These are phyloP conservation scores for Cryptocheilus praepositus DNA, from an alignment of 2,888 invertebrate genomes.

Conservation along the genomic window DNA sequence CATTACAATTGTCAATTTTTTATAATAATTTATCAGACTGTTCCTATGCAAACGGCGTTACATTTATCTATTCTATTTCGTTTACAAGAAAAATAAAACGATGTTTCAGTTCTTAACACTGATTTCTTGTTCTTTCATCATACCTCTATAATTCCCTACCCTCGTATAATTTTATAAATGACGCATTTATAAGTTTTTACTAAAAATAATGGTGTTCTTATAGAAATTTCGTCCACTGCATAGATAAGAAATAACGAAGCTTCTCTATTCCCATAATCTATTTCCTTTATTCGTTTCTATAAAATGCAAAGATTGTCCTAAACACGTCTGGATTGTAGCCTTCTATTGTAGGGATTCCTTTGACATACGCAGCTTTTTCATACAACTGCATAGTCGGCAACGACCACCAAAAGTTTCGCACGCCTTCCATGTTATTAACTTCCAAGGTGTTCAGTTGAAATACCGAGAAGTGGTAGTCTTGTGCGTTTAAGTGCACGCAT, in stretches of 20 bases:
- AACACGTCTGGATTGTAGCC: constrained; percentile 89
- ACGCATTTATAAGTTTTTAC: no score
- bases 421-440: constrained; percentile 76
- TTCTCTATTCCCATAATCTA: constrained; percentile 9
- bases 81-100: no score
- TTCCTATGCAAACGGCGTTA: no score
- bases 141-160: no score
- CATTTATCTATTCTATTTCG: no score
- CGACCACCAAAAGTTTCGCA: constrained; percentile 86
- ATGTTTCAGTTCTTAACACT: no score
- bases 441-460: constrained; percentile 90
- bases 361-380: constrained; percentile 79
- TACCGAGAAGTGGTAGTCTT: constrained; percentile 86
- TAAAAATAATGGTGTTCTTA: no score
- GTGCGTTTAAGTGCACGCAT: constrained; percentile 88
- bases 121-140: no score
- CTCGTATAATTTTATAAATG: no score
- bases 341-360: constrained; percentile 81
- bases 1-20: no score
- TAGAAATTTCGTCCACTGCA: no score
- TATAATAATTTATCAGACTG: no score
- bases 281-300: constrained; percentile 78
- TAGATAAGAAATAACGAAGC: background rate
- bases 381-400: constrained; percentile 81
- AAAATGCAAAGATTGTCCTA: constrained; percentile 86